These are phyloP conservation scores for Melolontha melolontha DNA, from an alignment of 2,888 invertebrate species.

Conservation along the genomic window DNA sequence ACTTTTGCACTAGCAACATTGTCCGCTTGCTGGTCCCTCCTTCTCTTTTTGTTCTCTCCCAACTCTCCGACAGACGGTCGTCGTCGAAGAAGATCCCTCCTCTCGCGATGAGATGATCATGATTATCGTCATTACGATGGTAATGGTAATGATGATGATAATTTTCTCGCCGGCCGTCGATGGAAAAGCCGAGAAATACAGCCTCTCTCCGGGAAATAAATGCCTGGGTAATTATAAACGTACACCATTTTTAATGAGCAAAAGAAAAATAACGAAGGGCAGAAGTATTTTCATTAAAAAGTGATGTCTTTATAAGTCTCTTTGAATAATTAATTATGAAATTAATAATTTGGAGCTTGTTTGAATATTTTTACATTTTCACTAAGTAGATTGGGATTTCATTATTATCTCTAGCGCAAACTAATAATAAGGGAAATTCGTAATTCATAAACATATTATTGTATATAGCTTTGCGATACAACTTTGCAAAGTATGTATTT, in stretches of 20 bases:
- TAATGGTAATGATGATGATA: slow-evolving; percentile 22
- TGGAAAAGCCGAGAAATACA: too few species aligned
- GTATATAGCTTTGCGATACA: too few species aligned
- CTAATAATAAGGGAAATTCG: too few species aligned
- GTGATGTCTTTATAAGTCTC: slow-evolving; percentile 16
- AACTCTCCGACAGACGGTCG: slow-evolving; percentile 3
- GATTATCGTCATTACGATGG: slow-evolving; percentile 14
- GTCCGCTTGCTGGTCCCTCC: neutral
- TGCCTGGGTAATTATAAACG: slow-evolving; percentile 19
- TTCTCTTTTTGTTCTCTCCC: neutral
- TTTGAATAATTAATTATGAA: slow-evolving; percentile 16
- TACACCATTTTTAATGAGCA: slow-evolving; percentile 23
- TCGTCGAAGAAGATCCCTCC: neutral
- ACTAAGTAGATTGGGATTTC: neutral
- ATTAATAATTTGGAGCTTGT: slow-evolving; percentile 3
- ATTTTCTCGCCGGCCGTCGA: slow-evolving; percentile 1
- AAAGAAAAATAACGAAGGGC: slow-evolving; percentile 26
- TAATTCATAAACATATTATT: too few species aligned
- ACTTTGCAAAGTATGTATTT: too few species aligned
- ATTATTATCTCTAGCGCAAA: too few species aligned
- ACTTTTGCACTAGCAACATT: slow-evolving; percentile 33
- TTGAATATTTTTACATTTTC: neutral
- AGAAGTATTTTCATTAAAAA: slow-evolving; percentile 31
- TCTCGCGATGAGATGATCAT: neutral
- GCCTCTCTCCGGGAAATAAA: slow-evolving; percentile 4